Evolutionary conservation across 2,888 invertebrate species (phyloP).

Genomic region (Merodon equestris): DNA sequence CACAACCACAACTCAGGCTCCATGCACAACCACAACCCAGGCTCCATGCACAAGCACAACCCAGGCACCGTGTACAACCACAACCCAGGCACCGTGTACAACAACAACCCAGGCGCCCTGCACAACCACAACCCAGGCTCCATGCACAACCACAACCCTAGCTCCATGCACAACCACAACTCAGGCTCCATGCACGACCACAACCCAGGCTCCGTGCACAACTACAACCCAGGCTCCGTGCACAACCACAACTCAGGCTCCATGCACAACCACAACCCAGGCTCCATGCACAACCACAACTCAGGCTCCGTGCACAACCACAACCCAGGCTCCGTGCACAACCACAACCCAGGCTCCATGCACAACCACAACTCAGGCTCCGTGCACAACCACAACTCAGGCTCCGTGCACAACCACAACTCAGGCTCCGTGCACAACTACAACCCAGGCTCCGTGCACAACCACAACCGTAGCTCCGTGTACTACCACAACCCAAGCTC

Average conservation of each 20-base stretch:
- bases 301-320: constrained; percentile 3
- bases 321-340: constrained; percentile 9
- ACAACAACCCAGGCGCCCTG: constrained; percentile 3
- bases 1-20: constrained; percentile 1
- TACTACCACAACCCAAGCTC: constrained; percentile 14
- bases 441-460: not conserved
- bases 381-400: not conserved
- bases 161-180: constrained; percentile 12
- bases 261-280: constrained; percentile 6
- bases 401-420: not conserved
- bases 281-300: constrained; percentile 12
- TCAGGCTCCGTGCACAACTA: constrained; percentile 9
- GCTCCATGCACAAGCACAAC: constrained; percentile 69
- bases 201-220: not conserved
- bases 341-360: constrained; percentile 67
- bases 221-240: constrained; percentile 7
- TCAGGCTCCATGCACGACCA: constrained; percentile 4
- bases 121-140: not conserved
- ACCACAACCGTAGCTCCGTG: constrained; percentile 13
- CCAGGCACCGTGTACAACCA: not conserved
- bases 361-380: constrained; percentile 31
- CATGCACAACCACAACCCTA: constrained; percentile 12
- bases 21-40: constrained; percentile 6
- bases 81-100: not conserved
- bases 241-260: not conserved